Percentiles rank a stretch among this genome's conserved stretches.
These are phyloP conservation scores for Sander lucioperca DNA, from an alignment of 2,113 vertebrate genomes.

Conservation along the genomic window DNA sequence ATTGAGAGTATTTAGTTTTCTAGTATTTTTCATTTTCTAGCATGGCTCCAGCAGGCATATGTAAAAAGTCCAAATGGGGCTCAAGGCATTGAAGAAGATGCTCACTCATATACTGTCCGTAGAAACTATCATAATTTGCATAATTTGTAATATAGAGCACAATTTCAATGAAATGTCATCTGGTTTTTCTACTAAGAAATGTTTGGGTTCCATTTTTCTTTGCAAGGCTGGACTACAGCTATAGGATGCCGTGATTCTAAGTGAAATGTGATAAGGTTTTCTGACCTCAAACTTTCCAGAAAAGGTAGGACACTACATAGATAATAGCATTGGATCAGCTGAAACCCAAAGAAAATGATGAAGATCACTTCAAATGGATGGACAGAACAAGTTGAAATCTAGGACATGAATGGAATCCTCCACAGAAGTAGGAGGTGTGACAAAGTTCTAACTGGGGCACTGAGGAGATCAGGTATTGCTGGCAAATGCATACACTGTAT, in stretches of 20 bases:
- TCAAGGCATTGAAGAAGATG: neutral
- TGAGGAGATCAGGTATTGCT: neutral
- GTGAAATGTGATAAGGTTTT: slow-evolving; percentile 22
- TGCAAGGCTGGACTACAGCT: neutral
- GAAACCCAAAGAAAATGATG: slow-evolving; percentile 8
- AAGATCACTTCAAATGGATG: slow-evolving; percentile 13
- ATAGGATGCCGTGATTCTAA: neutral
- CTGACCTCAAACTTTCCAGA: slow-evolving; percentile 14
- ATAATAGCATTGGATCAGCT: slow-evolving; percentile 24
- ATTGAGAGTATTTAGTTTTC: neutral
- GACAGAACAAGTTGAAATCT: neutral
- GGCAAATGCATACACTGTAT: neutral
- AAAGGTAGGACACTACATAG: neutral
- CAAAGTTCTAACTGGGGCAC: neutral
- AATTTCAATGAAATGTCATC: neutral
- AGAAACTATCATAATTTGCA: neutral
- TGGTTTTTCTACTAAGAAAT: neutral
- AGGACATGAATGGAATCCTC: neutral
- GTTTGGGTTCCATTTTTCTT: neutral
- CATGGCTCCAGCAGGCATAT: neutral
- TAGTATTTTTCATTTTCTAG: neutral
- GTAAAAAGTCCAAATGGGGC: neutral
- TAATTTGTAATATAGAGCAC: neutral
- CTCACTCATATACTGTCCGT: neutral
- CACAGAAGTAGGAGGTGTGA: neutral